Percentiles rank a stretch among this genome's conserved stretches.
Conservation (phyloP, 1,140 invertebrate species). For the Rhynchophorus ferrugineus region DNA sequence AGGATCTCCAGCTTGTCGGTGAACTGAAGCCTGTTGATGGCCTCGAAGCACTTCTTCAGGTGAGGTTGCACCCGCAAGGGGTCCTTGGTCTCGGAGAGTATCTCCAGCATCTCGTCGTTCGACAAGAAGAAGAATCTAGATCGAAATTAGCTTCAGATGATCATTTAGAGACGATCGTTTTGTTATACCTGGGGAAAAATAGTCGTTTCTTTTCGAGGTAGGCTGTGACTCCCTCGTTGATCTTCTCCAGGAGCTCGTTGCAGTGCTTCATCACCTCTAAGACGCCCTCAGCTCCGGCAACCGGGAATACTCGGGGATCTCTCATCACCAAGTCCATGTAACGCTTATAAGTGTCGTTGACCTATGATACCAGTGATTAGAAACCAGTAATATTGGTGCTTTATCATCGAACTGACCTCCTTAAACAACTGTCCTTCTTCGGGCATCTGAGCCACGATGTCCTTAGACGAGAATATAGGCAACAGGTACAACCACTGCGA, state of each 20-base stretch:
- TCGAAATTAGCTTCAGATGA: not conserved
- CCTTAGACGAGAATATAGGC: slow-evolving; percentile 88
- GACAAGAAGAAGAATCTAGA: slow-evolving; percentile 87
- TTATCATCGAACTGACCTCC: too few species aligned
- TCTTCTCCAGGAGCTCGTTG: slow-evolving; percentile 67
- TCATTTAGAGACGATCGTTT: not conserved
- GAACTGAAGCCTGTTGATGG: slow-evolving; percentile 64
- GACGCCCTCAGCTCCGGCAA: slow-evolving; percentile 61
- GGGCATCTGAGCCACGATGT: slow-evolving; percentile 89
- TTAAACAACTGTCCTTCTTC: slow-evolving; percentile 76
- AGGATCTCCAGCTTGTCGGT: slow-evolving; percentile 70
- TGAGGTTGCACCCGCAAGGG: slow-evolving; percentile 81
- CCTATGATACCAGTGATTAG: slow-evolving; percentile 49
- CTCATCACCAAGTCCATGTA: slow-evolving; percentile 68
- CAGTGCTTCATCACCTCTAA: slow-evolving; percentile 68
- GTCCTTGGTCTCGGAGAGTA: slow-evolving; percentile 88
- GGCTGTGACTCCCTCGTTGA: slow-evolving; percentile 79
- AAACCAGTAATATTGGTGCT: too few species aligned
- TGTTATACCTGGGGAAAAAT: slow-evolving; percentile 64
- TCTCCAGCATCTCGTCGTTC: slow-evolving; percentile 92
- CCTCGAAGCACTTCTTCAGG: slow-evolving; percentile 88
- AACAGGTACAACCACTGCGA: slow-evolving; percentile 86
- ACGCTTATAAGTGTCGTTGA: slow-evolving; percentile 59
- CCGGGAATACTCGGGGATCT: slow-evolving; percentile 67
- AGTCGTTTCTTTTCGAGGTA: slow-evolving; percentile 89